These are phyloP conservation scores for Oryctes rhinoceros DNA, from an alignment of 1,140 invertebrate species.

Conservation along the genomic window DNA sequence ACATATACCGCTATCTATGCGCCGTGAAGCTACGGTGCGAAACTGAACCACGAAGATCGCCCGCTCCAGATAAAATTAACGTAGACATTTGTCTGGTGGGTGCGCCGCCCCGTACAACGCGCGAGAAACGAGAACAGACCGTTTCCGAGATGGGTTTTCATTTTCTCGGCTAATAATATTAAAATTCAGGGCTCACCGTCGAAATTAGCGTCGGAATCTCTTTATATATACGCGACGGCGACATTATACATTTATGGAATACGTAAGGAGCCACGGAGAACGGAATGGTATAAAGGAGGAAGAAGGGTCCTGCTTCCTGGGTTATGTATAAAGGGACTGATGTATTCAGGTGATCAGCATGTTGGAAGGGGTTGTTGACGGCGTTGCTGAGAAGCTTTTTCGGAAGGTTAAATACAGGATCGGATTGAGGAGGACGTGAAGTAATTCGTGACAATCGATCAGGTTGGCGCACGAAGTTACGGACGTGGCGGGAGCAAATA, in stretches of 20 bases:
- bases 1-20: too few species aligned
- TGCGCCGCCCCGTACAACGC: background rate
- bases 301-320: background rate
- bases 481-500: too few species aligned
- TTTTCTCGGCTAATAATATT: conserved; percentile 15
- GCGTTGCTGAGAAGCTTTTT: background rate
- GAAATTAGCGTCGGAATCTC: conserved; percentile 13
- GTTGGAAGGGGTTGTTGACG: background rate
- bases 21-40: background rate
- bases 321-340: conserved; percentile 3
- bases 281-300: background rate
- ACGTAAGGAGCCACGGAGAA: background rate
- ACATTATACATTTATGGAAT: conserved; percentile 15
- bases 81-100: background rate
- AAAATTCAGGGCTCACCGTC: conserved; percentile 3
- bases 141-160: conserved; percentile 13
- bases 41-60: background rate
- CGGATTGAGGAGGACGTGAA: background rate
- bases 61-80: background rate
- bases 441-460: too few species aligned
- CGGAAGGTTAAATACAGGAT: background rate
- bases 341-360: background rate
- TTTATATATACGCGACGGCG: conserved; percentile 7
- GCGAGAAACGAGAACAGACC: conserved; percentile 12
- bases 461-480: too few species aligned